Evolutionary conservation across 2,113 vertebrate species (phyloP).

Genomic region (Pimephales promelas): DNA sequence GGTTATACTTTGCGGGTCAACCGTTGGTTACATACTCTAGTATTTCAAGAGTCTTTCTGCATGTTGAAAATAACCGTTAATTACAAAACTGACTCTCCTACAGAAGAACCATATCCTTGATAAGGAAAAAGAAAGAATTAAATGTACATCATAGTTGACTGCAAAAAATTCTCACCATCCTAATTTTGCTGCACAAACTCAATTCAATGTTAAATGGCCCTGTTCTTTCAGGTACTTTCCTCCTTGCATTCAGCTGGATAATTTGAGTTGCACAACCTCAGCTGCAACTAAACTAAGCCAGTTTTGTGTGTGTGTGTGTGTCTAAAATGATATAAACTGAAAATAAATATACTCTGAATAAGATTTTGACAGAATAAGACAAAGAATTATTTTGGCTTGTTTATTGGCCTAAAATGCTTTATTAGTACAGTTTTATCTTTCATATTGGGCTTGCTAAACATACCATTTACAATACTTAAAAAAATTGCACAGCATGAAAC

Average conservation of each 20-base stretch:
- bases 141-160: background rate
- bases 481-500: background rate
- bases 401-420: constrained; percentile 27
- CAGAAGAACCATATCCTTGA: background rate
- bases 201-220: background rate
- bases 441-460: background rate
- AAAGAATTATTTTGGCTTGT: background rate
- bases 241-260: background rate
- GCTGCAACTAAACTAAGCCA: no score
- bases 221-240: constrained; percentile 43
- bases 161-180: background rate
- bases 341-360: background rate
- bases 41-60: background rate
- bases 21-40: background rate
- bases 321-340: background rate
- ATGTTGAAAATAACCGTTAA: constrained; percentile 8
- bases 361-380: background rate
- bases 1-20: constrained; percentile 11
- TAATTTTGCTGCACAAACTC: background rate
- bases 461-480: background rate
- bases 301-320: background rate
- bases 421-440: background rate
- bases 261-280: background rate
- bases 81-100: background rate
- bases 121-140: background rate